Percentiles rank a stretch among this genome's conserved stretches.
phyloP scores from a whole-genome alignment of 2,888 invertebrate genomes.

The Spilosoma lubricipeda region DNA sequence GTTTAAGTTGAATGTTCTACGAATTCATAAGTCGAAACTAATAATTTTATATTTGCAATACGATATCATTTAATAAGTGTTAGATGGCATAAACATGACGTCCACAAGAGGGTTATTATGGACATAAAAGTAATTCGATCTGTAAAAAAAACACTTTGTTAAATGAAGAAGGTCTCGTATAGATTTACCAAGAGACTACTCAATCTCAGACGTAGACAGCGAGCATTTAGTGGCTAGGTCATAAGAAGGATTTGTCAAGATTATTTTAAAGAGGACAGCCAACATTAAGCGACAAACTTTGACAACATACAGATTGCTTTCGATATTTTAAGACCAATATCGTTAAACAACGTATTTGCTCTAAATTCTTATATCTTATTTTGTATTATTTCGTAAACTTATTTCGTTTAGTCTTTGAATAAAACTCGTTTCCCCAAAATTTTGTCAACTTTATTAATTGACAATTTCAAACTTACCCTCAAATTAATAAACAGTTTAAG shows the following conservation, averaged over 20 bases:
- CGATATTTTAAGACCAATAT: background rate
- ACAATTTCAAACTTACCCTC: slow-evolving; percentile 22
- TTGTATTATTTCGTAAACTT: background rate
- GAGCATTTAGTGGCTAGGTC: slow-evolving; percentile 15
- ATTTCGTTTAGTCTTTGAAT: background rate
- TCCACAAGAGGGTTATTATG: background rate
- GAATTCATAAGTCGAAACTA: no score
- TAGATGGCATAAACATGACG: background rate
- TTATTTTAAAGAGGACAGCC: slow-evolving; percentile 13
- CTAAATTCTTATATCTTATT: background rate
- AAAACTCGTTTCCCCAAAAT: slow-evolving; percentile 9
- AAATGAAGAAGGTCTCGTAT: background rate
- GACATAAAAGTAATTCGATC: background rate
- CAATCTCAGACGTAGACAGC: slow-evolving; percentile 19
- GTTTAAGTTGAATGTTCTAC: no score
- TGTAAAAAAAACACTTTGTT: background rate
- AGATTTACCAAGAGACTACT: slow-evolving; percentile 3
- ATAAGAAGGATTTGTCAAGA: slow-evolving; percentile 20
- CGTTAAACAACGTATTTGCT: background rate
- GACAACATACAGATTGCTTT: slow-evolving; percentile 9
- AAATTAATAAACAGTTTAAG: slow-evolving; percentile 25
- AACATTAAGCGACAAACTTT: slow-evolving; percentile 10
- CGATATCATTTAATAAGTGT: background rate
- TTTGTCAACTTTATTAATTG: slow-evolving; percentile 25
- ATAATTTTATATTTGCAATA: background rate